Conservation (phyloP, 2,888 invertebrate genomes). For the Spialia ferax region DNA sequence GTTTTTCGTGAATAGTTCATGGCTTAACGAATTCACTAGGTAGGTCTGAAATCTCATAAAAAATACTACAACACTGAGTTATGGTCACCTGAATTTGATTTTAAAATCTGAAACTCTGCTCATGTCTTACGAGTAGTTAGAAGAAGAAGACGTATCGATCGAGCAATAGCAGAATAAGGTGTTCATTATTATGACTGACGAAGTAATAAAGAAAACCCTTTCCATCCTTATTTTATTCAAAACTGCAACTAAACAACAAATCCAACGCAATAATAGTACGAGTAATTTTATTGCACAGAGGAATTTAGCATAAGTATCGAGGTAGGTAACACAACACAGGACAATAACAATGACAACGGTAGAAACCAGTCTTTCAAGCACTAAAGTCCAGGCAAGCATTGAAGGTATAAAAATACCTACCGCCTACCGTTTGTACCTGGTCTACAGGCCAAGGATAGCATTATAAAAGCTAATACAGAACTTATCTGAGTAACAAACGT, state of each 20-base stretch:
- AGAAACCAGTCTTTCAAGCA: conserved; percentile 12
- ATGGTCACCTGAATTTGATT: too few relatives aligned
- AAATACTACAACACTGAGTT: too few relatives aligned
- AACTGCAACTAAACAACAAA: not conserved
- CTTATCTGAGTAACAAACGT: conserved; percentile 83
- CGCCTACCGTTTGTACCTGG: conserved; percentile 39
- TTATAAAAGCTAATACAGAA: conserved; percentile 82
- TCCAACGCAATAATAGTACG: not conserved
- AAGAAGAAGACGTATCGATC: too few relatives aligned
- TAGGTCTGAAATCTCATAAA: too few relatives aligned
- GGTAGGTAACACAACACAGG: too few relatives aligned
- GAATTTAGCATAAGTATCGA: not conserved
- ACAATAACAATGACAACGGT: conserved; percentile 3
- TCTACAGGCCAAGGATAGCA: conserved; percentile 68
- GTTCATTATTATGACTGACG: not conserved
- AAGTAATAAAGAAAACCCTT: not conserved
- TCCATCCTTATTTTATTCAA: not conserved
- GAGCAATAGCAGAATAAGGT: too few relatives aligned
- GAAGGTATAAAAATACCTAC: conserved; percentile 30
- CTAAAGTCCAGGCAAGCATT: conserved; percentile 17
- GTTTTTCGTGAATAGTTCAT: too few relatives aligned
- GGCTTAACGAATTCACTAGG: too few relatives aligned
- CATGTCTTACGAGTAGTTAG: not conserved
- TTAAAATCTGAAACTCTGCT: too few relatives aligned
- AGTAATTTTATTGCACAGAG: not conserved